These are phyloP conservation scores for Caiman crocodilus DNA, from an alignment of 2,797 vertebrate species.

Conservation along the genomic window DNA sequence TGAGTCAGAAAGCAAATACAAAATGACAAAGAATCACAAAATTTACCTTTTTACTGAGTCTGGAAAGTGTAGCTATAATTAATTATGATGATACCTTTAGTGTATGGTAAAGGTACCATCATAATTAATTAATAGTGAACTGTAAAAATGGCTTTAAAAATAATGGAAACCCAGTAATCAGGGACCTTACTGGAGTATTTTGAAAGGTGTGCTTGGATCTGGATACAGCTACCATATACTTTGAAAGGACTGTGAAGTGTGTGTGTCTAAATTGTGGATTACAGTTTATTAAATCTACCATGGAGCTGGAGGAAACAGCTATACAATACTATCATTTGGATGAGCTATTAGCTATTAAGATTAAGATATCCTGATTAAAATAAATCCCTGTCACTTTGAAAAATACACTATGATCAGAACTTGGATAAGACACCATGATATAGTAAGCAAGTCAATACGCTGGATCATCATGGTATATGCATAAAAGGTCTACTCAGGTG, in stretches of 20 bases:
- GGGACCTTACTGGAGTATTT: rapidly evolving
- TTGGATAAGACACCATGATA: not conserved
- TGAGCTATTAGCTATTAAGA: not conserved
- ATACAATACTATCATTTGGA: not conserved
- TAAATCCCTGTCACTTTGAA: not conserved
- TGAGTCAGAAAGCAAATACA: not conserved
- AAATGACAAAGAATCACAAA: not conserved
- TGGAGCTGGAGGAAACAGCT: too few species aligned
- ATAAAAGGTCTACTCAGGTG: too few species aligned
- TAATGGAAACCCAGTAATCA: not conserved
- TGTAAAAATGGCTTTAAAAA: not conserved
- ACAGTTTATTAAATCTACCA: not conserved
- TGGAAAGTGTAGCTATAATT: not conserved
- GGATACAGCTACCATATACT: not conserved
- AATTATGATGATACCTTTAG: not conserved
- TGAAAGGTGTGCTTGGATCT: not conserved
- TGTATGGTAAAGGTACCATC: not conserved
- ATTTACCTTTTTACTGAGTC: not conserved
- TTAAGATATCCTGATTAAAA: not conserved
- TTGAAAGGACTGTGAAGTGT: not conserved
- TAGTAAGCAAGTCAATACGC: not conserved
- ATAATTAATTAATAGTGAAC: not conserved
- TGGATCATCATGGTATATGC: not conserved
- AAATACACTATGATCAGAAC: not conserved
- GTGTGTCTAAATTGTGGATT: not conserved